Conservation (phyloP, 2,888 invertebrate genomes). For the Thera britannica region DNA sequence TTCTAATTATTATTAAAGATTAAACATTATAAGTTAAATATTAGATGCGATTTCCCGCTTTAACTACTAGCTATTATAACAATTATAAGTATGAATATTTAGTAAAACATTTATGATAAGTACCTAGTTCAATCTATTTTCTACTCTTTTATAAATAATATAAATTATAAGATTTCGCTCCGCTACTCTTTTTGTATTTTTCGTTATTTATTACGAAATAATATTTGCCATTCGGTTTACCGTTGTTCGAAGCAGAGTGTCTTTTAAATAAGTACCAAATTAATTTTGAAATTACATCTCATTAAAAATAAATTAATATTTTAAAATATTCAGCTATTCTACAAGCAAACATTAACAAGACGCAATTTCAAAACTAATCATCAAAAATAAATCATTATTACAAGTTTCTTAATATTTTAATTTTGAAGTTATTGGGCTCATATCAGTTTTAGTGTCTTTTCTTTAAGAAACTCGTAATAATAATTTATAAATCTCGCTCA, state of each 20-base stretch:
- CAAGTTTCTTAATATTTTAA: slow-evolving; percentile 38
- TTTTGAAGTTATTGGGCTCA: slow-evolving; percentile 43
- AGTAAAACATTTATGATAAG: slow-evolving; percentile 54
- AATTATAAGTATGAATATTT: slow-evolving; percentile 63
- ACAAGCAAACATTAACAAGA: slow-evolving; percentile 20
- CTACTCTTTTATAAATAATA: slow-evolving; percentile 47
- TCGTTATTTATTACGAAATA: slow-evolving; percentile 60
- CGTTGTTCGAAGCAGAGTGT: slow-evolving; percentile 70
- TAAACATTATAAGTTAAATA: slow-evolving; percentile 65
- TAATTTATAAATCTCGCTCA: slow-evolving; percentile 45
- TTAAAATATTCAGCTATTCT: slow-evolving; percentile 11
- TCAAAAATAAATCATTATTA: slow-evolving; percentile 36
- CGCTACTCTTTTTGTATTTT: slow-evolving; percentile 49
- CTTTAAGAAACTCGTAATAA: slow-evolving; percentile 43
- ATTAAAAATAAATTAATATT: neutral
- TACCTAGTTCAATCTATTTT: slow-evolving; percentile 42
- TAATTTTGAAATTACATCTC: slow-evolving; percentile 52
- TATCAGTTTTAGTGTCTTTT: slow-evolving; percentile 27
- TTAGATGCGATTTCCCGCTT: slow-evolving; percentile 53
- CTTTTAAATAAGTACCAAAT: slow-evolving; percentile 40
- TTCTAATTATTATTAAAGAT: slow-evolving; percentile 67
- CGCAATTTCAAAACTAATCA: slow-evolving; percentile 35
- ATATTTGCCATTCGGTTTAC: slow-evolving; percentile 67
- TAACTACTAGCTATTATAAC: slow-evolving; percentile 49
- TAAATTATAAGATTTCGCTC: slow-evolving; percentile 29